Base-by-base conservation (phyloP, 2,888 invertebrate genomes). In the Apotomis betuletana region DNA sequence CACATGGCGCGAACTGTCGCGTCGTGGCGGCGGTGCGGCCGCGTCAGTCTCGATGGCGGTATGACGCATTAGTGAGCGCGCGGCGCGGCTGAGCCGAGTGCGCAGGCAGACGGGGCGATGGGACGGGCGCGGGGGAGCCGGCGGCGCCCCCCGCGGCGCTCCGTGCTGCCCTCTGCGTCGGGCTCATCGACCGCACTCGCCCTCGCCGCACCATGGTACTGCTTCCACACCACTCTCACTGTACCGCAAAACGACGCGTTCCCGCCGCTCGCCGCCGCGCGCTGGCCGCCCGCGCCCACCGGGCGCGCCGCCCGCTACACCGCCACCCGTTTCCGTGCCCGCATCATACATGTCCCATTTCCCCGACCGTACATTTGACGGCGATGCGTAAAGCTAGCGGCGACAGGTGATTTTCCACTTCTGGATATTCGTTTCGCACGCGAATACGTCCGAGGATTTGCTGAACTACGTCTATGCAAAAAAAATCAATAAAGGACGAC, bases 51-150 rank as follows among this genome's bases (percentile, higher is more conserved):
- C 80, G 83, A 79, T 83, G 85, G 90, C 91, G 86, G 83, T 87
- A 88, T 92, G 92, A 92, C 92, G 92, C 92, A 92, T 92, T 92
- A 91, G 91, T 92, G 92, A 92, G 86, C 92, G 92, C 91, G 91
- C 91, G 90, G 89, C 90, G 86, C 90, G 90, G 86, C 82, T 81
- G 83, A 82, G 85, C 87, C 78, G 84, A 85, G 86, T 89, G 90
- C 90, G 91, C 90, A 86, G 84, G 87, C 87, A 86, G 83, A 78
- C 86, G 87, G 86, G 85, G 87, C 79, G 83, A 46, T 46, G 81
- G 69, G 44, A 55, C 62, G 71, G 68, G 76, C 74, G 77, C 75
- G 80, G 75, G 80, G 81, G 65, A 57, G 80, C 81, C 80, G 78
- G 81, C 82, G 82, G 85, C 84, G 83, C 87, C 83, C 86, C 87